phyloP scores from a whole-genome alignment of 2,797 vertebrate species.

The Columba guinea region DNA sequence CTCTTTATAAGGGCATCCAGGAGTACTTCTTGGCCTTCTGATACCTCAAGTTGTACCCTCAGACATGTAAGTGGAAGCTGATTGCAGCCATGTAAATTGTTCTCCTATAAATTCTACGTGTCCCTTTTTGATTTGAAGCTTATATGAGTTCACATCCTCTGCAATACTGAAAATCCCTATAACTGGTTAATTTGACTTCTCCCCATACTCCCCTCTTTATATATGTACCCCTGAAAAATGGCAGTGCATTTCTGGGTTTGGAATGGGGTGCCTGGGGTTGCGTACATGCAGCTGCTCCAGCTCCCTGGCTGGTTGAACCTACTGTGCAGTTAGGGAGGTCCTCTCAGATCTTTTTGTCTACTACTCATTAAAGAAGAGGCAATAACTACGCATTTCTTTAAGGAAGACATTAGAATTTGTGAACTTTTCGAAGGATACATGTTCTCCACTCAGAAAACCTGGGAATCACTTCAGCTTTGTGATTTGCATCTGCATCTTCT shows the following conservation, averaged over 20 bases:
- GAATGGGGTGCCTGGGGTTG: background rate
- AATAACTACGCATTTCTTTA: background rate
- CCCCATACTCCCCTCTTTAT: too few relatives aligned
- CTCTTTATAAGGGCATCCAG: background rate
- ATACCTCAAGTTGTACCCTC: background rate
- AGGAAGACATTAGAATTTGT: background rate
- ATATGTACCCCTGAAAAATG: background rate
- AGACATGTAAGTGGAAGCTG: background rate
- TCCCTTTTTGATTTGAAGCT: background rate
- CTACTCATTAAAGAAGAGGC: background rate
- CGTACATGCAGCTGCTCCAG: background rate
- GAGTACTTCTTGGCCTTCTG: background rate
- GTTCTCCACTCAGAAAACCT: background rate
- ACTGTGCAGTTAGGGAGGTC: too few relatives aligned
- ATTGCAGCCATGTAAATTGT: background rate
- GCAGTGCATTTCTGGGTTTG: background rate
- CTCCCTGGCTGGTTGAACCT: background rate
- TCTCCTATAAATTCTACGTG: background rate
- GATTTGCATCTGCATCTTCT: background rate
- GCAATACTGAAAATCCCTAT: background rate
- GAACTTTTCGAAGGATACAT: background rate
- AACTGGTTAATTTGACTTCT: background rate
- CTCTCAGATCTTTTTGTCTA: background rate
- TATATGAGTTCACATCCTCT: background rate
- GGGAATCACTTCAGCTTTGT: background rate